Base-by-base conservation (phyloP, 2,888 invertebrate species). In the Thumatha senex region DNA sequence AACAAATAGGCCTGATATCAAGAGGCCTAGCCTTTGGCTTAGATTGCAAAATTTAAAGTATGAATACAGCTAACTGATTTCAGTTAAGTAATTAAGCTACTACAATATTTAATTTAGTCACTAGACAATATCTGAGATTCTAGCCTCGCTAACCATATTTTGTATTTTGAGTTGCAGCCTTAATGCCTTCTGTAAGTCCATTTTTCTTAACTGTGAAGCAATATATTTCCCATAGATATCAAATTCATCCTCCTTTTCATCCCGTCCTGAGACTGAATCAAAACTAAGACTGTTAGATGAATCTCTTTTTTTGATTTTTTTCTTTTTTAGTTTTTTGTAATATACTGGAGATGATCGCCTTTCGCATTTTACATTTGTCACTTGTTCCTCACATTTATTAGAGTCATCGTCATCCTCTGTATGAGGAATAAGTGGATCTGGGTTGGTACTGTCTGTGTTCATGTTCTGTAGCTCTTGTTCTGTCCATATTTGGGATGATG, bases 161-260 rank as follows among this genome's bases (percentile, higher is more conserved):
- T 86, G 84, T 60, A 86, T 84, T 52, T 80, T 74, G 14, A 84
- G 60, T 52, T 86, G 85, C 7, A 82, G 63, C 34, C 72, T 70
- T 48, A 86, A 53, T 14, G 86, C 85, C 56, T 74, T 83, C 7
- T 78, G 72, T 1, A 82, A 57, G 4, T 77, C 74, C 76, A 86
- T 79, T 56, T 76, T 73, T 39, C 85, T 76, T 35, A 86, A 50
- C 52, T 86, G 86, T 12, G 80, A 68, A 18, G 85, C 86, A 39
- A 86, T 82, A 58, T 76, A 84, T 63, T 83, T 84, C 2, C 85
- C 86, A 68, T 83, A 86, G 24, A 84, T 78, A 66, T 84, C 86
- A 78, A 84, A 86, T 57, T 86, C 86, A 69, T 86, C 86, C 29
- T 86, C 84, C 29, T 61, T 72, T 0, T 33, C 51, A 54, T 46